Conservation (phyloP, 2,888 invertebrate species). For the Cordilura impudica region DNA sequence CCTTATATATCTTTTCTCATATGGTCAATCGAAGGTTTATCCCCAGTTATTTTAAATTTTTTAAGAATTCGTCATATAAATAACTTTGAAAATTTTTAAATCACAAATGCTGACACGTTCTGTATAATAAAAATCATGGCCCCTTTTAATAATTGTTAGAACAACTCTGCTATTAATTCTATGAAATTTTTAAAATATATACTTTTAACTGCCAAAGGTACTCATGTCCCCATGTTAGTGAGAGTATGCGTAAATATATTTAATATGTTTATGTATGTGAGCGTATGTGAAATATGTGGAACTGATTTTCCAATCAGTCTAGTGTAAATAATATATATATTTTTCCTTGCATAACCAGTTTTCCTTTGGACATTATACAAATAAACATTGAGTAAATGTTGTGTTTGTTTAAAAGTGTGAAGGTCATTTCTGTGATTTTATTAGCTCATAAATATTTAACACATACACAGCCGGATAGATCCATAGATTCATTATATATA, state of each 20-base stretch:
- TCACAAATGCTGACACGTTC: too few relatives aligned
- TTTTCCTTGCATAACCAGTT: conserved; percentile 35
- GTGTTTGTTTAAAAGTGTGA: conserved; percentile 43
- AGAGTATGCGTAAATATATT: conserved; percentile 27
- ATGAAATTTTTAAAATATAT: too few relatives aligned
- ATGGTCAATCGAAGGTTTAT: too few relatives aligned
- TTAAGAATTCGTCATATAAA: too few relatives aligned
- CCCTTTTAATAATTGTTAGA: too few relatives aligned
- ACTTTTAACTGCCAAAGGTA: too few relatives aligned
- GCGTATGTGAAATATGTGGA: conserved; percentile 46
- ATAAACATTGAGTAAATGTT: not conserved
- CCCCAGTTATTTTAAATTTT: too few relatives aligned
- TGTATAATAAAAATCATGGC: too few relatives aligned
- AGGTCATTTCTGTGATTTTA: conserved; percentile 54
- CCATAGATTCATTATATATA: not conserved
- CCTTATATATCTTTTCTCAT: too few relatives aligned
- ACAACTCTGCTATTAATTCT: too few relatives aligned
- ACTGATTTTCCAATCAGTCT: conserved; percentile 66
- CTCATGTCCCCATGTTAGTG: not conserved
- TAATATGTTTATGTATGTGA: conserved; percentile 43
- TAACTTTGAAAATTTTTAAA: too few relatives aligned
- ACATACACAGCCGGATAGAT: not conserved
- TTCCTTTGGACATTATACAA: not conserved
- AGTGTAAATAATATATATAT: conserved; percentile 63
- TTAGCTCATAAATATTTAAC: conserved; percentile 55